These are phyloP conservation scores for Selenia dentaria DNA, from an alignment of 2,888 invertebrate species.

Conservation along the genomic window DNA sequence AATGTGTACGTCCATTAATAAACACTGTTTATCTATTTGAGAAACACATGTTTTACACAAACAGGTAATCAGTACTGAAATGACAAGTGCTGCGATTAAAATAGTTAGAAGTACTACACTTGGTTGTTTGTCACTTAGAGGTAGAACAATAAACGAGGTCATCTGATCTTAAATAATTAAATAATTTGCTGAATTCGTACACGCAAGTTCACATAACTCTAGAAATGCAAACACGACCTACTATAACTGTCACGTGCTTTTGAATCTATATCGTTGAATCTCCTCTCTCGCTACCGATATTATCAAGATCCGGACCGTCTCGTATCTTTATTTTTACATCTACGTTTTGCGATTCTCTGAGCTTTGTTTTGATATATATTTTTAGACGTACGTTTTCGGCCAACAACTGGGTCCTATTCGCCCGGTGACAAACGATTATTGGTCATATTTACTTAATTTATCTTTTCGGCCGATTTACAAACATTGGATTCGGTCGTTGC, in stretches of 20 bases:
- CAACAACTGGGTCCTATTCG: constrained; percentile 40
- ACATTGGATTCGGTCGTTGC: constrained; percentile 59
- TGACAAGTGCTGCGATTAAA: constrained; percentile 14
- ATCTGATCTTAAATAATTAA: constrained; percentile 13
- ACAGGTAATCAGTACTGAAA: constrained; percentile 14
- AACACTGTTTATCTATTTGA: constrained; percentile 15
- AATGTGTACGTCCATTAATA: constrained; percentile 6
- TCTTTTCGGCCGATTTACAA: constrained; percentile 49
- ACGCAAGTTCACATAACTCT: constrained; percentile 2
- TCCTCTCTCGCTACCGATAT: background rate
- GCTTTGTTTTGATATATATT: constrained; percentile 62
- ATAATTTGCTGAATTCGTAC: constrained; percentile 11
- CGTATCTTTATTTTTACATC: constrained; percentile 8
- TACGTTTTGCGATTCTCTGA: constrained; percentile 27
- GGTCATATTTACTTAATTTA: constrained; percentile 53
- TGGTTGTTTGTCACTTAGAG: constrained; percentile 14
- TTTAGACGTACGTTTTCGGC: constrained; percentile 52
- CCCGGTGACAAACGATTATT: constrained; percentile 57
- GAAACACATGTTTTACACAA: constrained; percentile 21
- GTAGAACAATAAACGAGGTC: constrained; percentile 17
- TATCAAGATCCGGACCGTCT: background rate
- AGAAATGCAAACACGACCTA: constrained; percentile 14
- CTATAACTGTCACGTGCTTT: constrained; percentile 7
- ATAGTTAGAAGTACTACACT: constrained; percentile 7
- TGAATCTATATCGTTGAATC: background rate